Percentiles rank a stretch among this genome's conserved stretches.
phyloP scores from a whole-genome alignment of 2,113 vertebrate species.

The Nycticorax nycticorax region DNA sequence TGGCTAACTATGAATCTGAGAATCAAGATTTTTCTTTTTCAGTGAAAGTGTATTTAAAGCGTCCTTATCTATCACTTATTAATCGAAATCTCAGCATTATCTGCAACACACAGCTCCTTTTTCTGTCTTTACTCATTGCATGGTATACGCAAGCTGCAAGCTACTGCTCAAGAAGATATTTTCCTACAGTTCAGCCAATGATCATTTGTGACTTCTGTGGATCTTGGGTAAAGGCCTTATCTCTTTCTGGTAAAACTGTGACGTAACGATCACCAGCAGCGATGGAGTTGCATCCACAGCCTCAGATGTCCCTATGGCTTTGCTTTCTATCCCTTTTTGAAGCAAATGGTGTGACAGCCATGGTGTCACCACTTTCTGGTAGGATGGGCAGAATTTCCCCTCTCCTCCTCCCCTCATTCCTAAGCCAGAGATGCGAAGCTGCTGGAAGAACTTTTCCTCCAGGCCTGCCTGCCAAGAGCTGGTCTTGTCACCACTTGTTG shows the following conservation, averaged over 20 bases:
- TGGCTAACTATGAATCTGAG: neutral
- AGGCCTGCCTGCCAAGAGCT: neutral
- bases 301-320: neutral
- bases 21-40: neutral
- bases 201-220: neutral
- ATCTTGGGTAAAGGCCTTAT: accelerated
- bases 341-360: neutral
- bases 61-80: neutral
- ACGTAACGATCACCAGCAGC: neutral
- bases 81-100: neutral
- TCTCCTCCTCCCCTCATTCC: neutral
- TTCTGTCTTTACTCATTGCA: neutral
- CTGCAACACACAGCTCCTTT: neutral
- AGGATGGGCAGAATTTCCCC: neutral
- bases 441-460: neutral
- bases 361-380: neutral
- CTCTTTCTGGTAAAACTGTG: neutral
- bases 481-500: neutral
- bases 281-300: neutral
- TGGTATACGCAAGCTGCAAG: neutral
- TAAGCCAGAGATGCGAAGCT: neutral
- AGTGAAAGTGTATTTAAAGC: neutral
- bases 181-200: neutral
- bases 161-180: neutral
- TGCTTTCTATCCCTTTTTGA: neutral